Percentiles rank a stretch among this genome's conserved stretches.
These are phyloP conservation scores for Neosilurus hyrtlii DNA, from an alignment of 2,797 vertebrate genomes.

Conservation along the genomic window DNA sequence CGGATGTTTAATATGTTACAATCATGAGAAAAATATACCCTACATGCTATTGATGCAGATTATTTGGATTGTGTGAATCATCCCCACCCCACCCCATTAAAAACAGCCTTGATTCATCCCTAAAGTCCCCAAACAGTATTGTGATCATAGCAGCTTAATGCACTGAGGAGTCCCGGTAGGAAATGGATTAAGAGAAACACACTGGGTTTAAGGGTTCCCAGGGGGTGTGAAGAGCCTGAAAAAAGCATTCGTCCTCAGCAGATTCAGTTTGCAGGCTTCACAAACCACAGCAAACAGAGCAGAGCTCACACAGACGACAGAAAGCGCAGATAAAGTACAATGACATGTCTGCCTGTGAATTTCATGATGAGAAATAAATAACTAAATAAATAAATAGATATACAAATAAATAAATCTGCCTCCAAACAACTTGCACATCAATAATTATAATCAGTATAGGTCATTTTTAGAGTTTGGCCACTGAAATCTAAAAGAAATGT, in stretches of 20 bases:
- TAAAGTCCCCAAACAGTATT: conserved; percentile 15
- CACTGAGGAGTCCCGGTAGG: conserved; percentile 51
- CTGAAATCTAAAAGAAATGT: no score
- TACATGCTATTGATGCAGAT: neutral
- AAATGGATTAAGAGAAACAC: conserved; percentile 50
- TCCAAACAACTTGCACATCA: neutral
- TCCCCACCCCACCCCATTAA: neutral
- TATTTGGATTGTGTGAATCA: no score
- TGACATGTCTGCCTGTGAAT: neutral
- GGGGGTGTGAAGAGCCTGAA: conserved; percentile 62
- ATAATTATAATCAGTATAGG: neutral
- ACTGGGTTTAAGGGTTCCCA: conserved; percentile 63
- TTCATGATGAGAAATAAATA: neutral
- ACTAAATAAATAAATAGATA: no score
- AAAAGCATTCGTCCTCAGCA: conserved; percentile 57
- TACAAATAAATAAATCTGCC: no score
- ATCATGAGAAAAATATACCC: neutral
- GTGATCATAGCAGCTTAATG: conserved; percentile 47
- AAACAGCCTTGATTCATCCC: conserved; percentile 31
- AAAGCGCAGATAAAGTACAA: neutral
- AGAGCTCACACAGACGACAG: conserved; percentile 19
- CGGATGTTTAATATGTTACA: neutral
- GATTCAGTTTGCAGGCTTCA: conserved; percentile 61
- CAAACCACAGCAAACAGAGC: conserved; percentile 41
- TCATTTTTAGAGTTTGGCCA: neutral